Evolutionary conservation across 2,888 invertebrate species (phyloP).

Genomic region (Pseudoips prasinana): DNA sequence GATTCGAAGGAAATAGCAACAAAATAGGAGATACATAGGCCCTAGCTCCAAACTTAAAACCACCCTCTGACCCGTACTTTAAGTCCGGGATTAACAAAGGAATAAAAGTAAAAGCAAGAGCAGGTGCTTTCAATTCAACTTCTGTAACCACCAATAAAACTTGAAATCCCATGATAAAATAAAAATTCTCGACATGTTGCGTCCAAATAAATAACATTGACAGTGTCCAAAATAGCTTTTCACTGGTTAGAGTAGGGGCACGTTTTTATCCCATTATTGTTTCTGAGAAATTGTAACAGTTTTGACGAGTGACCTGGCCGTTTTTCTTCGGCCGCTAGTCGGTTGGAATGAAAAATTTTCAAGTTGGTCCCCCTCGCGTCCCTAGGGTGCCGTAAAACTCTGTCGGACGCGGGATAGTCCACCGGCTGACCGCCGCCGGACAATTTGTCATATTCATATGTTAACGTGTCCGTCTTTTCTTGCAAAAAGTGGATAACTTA

Average conservation of each 20-base stretch:
- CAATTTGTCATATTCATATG: constrained; percentile 83
- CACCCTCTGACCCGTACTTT: no score
- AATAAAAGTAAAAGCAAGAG: no score
- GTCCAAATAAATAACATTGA: constrained; percentile 80
- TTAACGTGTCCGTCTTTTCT: constrained; percentile 81
- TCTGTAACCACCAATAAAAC: constrained; percentile 62
- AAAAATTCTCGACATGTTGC: constrained; percentile 75
- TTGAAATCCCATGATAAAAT: constrained; percentile 75
- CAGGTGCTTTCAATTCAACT: constrained; percentile 45
- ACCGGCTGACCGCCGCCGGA: constrained; percentile 67
- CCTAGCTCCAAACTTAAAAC: no score
- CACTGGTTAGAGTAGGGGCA: constrained; percentile 59
- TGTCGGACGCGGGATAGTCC: constrained; percentile 61
- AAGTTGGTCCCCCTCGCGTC: constrained; percentile 72
- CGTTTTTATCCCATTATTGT: constrained; percentile 77
- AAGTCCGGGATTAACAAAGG: no score
- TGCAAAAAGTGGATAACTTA: constrained; percentile 81
- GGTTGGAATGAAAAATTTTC: constrained; percentile 80
- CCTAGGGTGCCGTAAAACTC: constrained; percentile 80
- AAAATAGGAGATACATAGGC: no score
- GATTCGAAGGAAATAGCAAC: no score
- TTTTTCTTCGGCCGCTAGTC: constrained; percentile 71
- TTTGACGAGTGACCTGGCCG: constrained; percentile 80
- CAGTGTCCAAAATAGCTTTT: constrained; percentile 71
- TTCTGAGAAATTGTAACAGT: constrained; percentile 81